Percentiles rank a stretch among this genome's conserved stretches.
Conservation (phyloP, 2,113 vertebrate genomes). For the Muntiacus muntjak region DNA sequence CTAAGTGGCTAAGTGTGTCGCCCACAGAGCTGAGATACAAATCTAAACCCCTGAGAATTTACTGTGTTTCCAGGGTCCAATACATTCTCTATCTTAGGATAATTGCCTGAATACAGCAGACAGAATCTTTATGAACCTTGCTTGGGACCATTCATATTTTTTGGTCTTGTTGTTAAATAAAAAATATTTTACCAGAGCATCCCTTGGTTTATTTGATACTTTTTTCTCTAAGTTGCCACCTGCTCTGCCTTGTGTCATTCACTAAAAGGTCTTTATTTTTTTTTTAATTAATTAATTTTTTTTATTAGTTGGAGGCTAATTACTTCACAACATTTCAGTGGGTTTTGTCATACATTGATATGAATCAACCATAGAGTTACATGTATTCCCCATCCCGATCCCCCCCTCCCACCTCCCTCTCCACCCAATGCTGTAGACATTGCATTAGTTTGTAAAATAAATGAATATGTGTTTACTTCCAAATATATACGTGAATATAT, state of each 20-base stretch:
- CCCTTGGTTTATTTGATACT: constrained; percentile 9
- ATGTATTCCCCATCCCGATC: too few species aligned
- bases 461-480: background rate
- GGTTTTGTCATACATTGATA: too few species aligned
- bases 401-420: too few species aligned
- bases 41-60: background rate
- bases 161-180: background rate
- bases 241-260: background rate
- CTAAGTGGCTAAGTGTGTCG: background rate
- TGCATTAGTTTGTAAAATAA: background rate
- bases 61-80: background rate
- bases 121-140: background rate
- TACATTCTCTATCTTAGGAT: background rate
- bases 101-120: background rate
- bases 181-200: background rate
- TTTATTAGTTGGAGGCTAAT: too few species aligned
- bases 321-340: too few species aligned
- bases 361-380: too few species aligned
- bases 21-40: background rate
- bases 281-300: too few species aligned
- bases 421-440: background rate
- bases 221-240: background rate
- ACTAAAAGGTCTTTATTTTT: background rate
- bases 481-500: background rate
- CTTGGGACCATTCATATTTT: background rate